phyloP scores from a whole-genome alignment of 2,888 invertebrate species.

The Eristalis arbustorum region DNA sequence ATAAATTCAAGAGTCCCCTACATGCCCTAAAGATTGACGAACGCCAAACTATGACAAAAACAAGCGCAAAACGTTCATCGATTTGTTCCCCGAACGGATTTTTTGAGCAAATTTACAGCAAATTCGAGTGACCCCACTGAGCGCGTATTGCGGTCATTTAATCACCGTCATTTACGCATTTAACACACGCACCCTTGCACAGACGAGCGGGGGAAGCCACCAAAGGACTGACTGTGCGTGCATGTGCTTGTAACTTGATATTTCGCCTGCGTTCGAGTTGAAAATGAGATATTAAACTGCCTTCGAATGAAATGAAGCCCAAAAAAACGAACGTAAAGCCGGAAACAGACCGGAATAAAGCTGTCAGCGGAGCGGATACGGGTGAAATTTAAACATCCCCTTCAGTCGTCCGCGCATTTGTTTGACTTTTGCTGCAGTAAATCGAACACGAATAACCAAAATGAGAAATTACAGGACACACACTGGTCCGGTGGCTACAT shows the following conservation, averaged over 20 bases:
- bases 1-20: too few species aligned
- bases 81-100: background rate
- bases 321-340: constrained; percentile 1
- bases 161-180: constrained; percentile 3
- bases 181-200: background rate
- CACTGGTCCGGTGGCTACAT: background rate
- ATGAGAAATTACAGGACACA: constrained; percentile 24
- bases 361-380: background rate
- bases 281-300: constrained; percentile 39
- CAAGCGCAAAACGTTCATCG: too few species aligned
- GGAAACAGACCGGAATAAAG: background rate
- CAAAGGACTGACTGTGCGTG: background rate
- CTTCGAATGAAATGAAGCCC: background rate
- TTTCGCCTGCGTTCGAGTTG: constrained; percentile 2
- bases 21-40: too few species aligned
- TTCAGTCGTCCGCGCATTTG: background rate
- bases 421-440: constrained; percentile 13
- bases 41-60: too few species aligned
- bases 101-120: background rate
- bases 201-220: background rate
- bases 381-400: background rate
- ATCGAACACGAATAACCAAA: constrained; percentile 39
- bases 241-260: constrained; percentile 12
- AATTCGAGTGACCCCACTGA: background rate
- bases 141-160: constrained; percentile 7